A percentile compares a stretch with the other conserved stretches of the same genome.
These are phyloP conservation scores for Cygnus buccinator DNA, from an alignment of 2,113 vertebrate species.

Conservation along the genomic window DNA sequence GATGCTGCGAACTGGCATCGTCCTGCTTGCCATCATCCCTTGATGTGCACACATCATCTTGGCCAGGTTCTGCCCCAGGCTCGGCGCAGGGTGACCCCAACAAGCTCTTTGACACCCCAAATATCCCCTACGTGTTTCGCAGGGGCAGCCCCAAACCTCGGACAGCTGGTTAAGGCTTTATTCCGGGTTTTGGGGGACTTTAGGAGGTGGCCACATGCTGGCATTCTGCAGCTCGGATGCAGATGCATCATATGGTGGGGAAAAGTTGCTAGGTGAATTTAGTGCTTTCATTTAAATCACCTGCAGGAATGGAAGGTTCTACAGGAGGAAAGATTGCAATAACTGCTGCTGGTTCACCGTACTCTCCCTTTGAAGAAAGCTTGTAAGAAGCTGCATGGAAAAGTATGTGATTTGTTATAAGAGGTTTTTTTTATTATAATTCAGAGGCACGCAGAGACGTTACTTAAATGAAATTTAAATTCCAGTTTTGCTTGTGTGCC, in stretches of 20 bases:
- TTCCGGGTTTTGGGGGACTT: neutral
- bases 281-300: neutral
- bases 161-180: neutral
- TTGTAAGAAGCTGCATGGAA: neutral
- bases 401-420: neutral
- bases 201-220: fast-evolving
- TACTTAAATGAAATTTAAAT: neutral
- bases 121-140: neutral
- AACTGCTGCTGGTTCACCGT: neutral
- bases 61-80: fast-evolving
- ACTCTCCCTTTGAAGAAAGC: neutral
- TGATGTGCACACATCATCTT: fast-evolving
- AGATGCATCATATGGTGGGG: neutral
- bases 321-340: neutral
- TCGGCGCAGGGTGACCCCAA: neutral
- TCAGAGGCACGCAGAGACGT: neutral
- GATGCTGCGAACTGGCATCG: too few relatives aligned
- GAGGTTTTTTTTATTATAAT: neutral
- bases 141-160: neutral
- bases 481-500: neutral
- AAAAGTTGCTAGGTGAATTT: neutral
- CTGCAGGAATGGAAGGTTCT: neutral
- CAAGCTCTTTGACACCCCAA: neutral
- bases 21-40: neutral
- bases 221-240: neutral